Conservation (phyloP, 2,888 invertebrate genomes). For the Deilephila elpenor region DNA sequence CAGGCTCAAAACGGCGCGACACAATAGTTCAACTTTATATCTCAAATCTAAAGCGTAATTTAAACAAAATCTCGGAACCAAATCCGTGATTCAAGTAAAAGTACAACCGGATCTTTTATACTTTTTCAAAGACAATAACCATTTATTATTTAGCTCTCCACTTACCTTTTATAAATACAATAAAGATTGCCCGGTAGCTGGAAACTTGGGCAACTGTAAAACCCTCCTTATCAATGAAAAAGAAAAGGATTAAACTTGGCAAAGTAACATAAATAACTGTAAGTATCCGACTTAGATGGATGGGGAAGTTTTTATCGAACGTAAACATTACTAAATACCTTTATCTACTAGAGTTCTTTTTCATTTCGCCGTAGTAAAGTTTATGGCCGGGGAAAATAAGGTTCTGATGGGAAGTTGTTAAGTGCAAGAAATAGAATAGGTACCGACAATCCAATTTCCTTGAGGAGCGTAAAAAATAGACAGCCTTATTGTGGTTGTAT, state of each 20-base stretch:
- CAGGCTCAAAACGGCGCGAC: neutral
- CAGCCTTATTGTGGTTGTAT: slow-evolving; percentile 31
- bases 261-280: slow-evolving; percentile 62
- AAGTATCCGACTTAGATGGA: slow-evolving; percentile 53
- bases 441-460: slow-evolving; percentile 33
- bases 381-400: slow-evolving; percentile 33
- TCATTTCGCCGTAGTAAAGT: slow-evolving; percentile 32
- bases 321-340: slow-evolving; percentile 51
- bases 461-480: slow-evolving; percentile 31
- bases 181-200: slow-evolving; percentile 28
- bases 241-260: slow-evolving; percentile 55
- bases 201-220: slow-evolving; percentile 44
- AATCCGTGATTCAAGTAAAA: slow-evolving; percentile 13
- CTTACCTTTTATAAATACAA: slow-evolving; percentile 34
- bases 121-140: slow-evolving; percentile 29
- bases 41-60: neutral
- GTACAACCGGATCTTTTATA: slow-evolving; percentile 31
- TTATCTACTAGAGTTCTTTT: slow-evolving; percentile 37
- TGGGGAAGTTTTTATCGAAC: slow-evolving; percentile 58
- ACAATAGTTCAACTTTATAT: slow-evolving; percentile 9
- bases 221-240: slow-evolving; percentile 55
- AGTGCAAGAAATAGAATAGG: slow-evolving; percentile 32
- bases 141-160: slow-evolving; percentile 31
- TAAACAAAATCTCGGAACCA: slow-evolving; percentile 11
- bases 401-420: slow-evolving; percentile 31